Conservation (phyloP, 2,113 vertebrate genomes). For the Marmota monax region DNA sequence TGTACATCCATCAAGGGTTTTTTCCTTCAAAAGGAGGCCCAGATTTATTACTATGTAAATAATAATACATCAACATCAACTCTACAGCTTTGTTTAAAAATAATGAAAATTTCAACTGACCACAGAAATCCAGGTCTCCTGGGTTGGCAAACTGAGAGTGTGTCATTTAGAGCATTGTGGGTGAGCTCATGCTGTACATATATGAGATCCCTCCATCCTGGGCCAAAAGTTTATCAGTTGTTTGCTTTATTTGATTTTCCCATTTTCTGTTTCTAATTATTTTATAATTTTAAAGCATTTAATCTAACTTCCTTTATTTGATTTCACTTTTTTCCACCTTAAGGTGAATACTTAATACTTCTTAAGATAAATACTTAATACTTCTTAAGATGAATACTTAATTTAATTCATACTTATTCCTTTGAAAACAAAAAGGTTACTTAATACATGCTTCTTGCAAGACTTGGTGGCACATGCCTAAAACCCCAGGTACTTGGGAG, state of each 20-base stretch:
- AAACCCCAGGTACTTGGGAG: no score
- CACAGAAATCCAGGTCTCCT: not conserved
- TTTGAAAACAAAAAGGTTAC: not conserved
- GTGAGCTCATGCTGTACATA: not conserved
- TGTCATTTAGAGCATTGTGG: not conserved
- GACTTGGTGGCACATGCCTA: no score
- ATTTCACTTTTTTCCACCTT: not conserved
- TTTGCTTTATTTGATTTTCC: not conserved
- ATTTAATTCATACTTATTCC: not conserved
- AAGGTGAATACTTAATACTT: not conserved
- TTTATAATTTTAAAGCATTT: not conserved
- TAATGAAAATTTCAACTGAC: not conserved
- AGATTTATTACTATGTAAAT: not conserved
- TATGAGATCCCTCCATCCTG: accelerated
- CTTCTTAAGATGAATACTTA: not conserved
- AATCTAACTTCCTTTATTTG: not conserved
- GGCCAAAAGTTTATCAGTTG: not conserved
- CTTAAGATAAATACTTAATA: not conserved
- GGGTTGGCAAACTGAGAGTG: accelerated
- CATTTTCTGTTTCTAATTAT: not conserved
- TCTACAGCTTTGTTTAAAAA: not conserved
- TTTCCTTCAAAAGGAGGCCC: not conserved
- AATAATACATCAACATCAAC: not conserved
- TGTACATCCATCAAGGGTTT: not conserved
- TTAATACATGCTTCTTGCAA: not conserved